These are phyloP conservation scores for Drosophila nr. fundita DNA, from an alignment of 2,888 invertebrate genomes.

Conservation along the genomic window DNA sequence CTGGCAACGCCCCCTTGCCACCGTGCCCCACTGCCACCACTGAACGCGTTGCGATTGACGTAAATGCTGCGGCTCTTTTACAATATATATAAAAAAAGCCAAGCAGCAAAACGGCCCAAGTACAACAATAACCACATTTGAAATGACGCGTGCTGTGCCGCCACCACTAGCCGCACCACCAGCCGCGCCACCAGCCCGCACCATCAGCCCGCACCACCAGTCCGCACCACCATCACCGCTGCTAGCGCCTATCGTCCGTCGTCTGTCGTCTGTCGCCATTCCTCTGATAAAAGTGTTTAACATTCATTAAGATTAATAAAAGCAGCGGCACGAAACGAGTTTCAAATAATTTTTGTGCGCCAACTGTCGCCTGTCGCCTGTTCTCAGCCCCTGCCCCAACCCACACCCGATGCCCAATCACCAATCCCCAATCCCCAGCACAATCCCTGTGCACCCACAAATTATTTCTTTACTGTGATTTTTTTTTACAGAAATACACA, in stretches of 20 bases:
- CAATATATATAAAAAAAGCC: constrained; percentile 17
- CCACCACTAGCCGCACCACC: constrained; percentile 11
- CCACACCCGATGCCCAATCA: not conserved
- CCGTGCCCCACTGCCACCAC: constrained; percentile 2
- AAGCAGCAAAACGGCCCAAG: not conserved
- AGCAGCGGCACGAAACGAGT: constrained; percentile 67
- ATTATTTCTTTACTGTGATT: constrained; percentile 35
- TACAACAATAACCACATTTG: constrained; percentile 48
- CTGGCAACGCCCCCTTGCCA: constrained; percentile 17
- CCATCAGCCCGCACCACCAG: not conserved
- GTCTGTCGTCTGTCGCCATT: constrained; percentile 33
- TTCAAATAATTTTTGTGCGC: constrained; percentile 52
- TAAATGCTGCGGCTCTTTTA: constrained; percentile 63
- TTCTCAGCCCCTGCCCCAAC: not conserved
- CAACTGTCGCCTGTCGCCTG: constrained; percentile 10
- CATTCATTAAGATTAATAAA: constrained; percentile 81
- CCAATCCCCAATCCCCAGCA: not conserved
- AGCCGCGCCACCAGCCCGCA: constrained; percentile 2
- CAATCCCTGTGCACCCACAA: constrained; percentile 3
- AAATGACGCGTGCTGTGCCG: constrained; percentile 71
- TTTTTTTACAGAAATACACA: constrained; percentile 16
- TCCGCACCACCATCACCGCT: not conserved
- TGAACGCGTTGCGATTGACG: constrained; percentile 47
- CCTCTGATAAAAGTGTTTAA: constrained; percentile 79
- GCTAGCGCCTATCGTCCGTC: constrained; percentile 12